A percentile compares a stretch with the other conserved stretches of the same genome.
Conservation (phyloP, 2,888 invertebrate species). For the Apotomis capreana region DNA sequence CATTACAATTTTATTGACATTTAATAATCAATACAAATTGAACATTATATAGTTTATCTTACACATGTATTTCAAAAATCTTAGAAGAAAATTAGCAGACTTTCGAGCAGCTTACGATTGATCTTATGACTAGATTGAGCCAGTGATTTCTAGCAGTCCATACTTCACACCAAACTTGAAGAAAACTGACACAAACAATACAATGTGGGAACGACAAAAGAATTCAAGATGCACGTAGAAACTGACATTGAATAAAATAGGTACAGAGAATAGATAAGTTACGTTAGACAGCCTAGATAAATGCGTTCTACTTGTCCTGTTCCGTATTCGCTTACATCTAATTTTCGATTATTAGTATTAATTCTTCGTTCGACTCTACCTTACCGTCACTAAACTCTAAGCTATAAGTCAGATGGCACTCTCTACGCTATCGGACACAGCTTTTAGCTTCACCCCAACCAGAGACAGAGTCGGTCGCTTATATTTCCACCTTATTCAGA, state of each 20-base stretch:
- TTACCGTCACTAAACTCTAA: conserved; percentile 75
- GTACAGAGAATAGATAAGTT: conserved; percentile 54
- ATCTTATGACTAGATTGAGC: conserved; percentile 84
- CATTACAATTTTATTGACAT: conserved; percentile 60
- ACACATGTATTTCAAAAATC: conserved; percentile 71
- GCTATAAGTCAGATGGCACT: conserved; percentile 81
- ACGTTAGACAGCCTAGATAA: conserved; percentile 60
- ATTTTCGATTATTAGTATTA: conserved; percentile 78
- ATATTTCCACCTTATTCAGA: conserved; percentile 16
- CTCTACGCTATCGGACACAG: conserved; percentile 71
- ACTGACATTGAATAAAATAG: conserved; percentile 40
- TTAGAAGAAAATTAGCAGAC: conserved; percentile 74
- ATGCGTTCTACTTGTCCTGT: conserved; percentile 62
- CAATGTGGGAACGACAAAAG: conserved; percentile 77
- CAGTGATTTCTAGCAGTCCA: conserved; percentile 74
- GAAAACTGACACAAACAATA: conserved; percentile 78
- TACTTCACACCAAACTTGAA: conserved; percentile 64
- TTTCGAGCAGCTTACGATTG: conserved; percentile 76
- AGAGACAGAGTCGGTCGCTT: conserved; percentile 52
- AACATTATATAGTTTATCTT: conserved; percentile 61
- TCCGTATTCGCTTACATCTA: conserved; percentile 70
- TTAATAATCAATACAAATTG: conserved; percentile 58
- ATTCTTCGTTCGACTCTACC: conserved; percentile 78
- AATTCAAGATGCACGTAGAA: conserved; percentile 52
- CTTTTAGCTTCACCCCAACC: conserved; percentile 52